Base-by-base conservation (phyloP, 2,888 invertebrate species). In the Saturnia japonica region DNA sequence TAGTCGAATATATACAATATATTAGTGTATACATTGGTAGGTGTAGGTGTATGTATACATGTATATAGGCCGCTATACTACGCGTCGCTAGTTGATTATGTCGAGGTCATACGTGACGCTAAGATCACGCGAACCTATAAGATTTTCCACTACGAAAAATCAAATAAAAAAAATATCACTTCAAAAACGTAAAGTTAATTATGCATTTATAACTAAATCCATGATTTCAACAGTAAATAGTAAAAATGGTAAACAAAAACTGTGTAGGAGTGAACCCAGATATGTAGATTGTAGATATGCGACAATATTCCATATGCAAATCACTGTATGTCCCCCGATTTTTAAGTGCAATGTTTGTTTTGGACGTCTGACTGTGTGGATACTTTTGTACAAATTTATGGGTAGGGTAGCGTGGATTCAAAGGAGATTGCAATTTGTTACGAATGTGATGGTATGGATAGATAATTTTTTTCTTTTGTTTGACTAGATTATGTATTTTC, bases 241-340 rank as follows among this genome's bases (percentile, higher is more conserved):
- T 54, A 22, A 54, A 22, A 54, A 54, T 60, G 57, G 57, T 25
- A 25, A 60, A 19, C 14, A 60, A 14, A 60, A 28, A 28, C 25
- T 28, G 28, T 60, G 57, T 25, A 60, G 57, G 57, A 25, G 25
- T 60, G 28, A 28, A 28, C 14, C 25, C 12, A 28, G 57, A 60
- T 60, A 64, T 40, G 62, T 62, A 70, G 51, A 64, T 66, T 43
- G 76, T 78, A 78, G 81, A 90, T 88, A 89, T 90, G 88, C 84
- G 88, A 83, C 85, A 82, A 80, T 87, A 89, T 89, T 88, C 89
- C 91, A 88, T 91, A 93, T 93, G 93, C 91, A 93, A 93, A 93
- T 93, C 82, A 88, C 84, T 85, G 80, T 80, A 87, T 87, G 79
- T 78, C 85, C 91, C 91, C 91, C 85, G 77, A 84, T 87, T 89